Conservation (phyloP, 2,113 vertebrate species). For the Amazona vittata region DNA sequence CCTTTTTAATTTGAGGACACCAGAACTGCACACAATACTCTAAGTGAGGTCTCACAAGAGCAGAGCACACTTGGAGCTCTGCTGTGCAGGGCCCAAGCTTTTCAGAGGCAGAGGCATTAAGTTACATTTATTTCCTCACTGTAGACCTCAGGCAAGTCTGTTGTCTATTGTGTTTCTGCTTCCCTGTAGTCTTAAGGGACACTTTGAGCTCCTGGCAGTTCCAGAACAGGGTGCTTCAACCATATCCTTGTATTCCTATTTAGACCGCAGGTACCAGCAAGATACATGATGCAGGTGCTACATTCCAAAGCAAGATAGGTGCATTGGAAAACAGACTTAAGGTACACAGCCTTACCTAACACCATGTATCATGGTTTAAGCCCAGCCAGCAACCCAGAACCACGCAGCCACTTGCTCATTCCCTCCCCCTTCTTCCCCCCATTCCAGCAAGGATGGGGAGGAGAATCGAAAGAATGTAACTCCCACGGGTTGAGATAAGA, state of each 20-base stretch:
- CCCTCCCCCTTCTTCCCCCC: too few species aligned
- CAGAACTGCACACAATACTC: too few species aligned
- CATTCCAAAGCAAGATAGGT: neutral
- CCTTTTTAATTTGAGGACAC: too few species aligned
- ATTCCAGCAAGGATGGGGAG: too few species aligned
- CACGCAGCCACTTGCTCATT: too few species aligned
- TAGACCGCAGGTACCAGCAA: too few species aligned
- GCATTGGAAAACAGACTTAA: neutral
- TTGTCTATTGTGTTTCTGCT: neutral
- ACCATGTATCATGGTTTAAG: neutral
- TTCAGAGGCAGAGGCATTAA: neutral
- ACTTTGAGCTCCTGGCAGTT: neutral
- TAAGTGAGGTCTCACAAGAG: too few species aligned
- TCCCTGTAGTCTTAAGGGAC: neutral
- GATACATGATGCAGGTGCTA: fast-evolving
- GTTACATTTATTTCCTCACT: neutral
- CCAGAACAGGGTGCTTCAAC: neutral
- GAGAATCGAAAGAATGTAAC: too few species aligned
- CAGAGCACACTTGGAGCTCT: neutral
- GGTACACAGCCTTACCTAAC: neutral
- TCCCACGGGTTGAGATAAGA: too few species aligned
- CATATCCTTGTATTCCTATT: fast-evolving
- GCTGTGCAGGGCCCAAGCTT: fast-evolving
- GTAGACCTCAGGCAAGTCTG: fast-evolving
- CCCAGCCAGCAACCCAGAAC: too few species aligned